Evolutionary conservation across 2,888 invertebrate genomes (phyloP), one percentile per base, ranked within the genome.

Genomic region (Rhyacophila evoluta): DNA sequence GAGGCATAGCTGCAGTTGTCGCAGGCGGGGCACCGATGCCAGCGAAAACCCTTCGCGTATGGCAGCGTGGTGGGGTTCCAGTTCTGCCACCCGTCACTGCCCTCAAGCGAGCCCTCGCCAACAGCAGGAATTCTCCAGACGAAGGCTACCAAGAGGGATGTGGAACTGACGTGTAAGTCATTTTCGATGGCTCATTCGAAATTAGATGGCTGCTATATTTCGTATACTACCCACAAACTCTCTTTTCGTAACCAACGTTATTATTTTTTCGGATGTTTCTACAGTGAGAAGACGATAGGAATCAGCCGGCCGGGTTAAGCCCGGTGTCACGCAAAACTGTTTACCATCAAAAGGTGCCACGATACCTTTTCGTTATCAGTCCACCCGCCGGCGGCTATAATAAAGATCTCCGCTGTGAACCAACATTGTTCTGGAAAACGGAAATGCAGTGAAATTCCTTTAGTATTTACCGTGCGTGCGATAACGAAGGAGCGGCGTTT

Each of bases 141-240:
- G 97, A 97, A 87, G 95, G 96, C 81, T 97, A 96, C 87, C 96
- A 96, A 87, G 97, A 97, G 89, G 97, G 97, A 85, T 95, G 96
- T 88, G 96, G 96, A 83, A 97, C 97, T 83, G 96, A 97, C 88
- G 97, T 97, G 87, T 96, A 94, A 85, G 85, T 74, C 75, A 72
- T n/a, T 33, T 19, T 33, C 39, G 36, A 41, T 11, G 15, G n/a
- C 41, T 29, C 25, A 55, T 25, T 55, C 25, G 25, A 55, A 55
- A 55, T 25, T 19, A 25, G 41, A 55, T 55, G 55, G 55, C 25
- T 55, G 41, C 2, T 8, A 19, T 55, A 55, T 55, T 55, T 55
- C 55, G 25, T 25, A 55, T 25, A 25, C 25, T 25, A 19, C n/a
- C 19, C 10, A 55, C 25, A 55, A 25, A 55, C 5, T 25, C 0